Percentiles rank a stretch among this genome's conserved stretches.
These are phyloP conservation scores for Blastobasis lacticolella DNA, from an alignment of 2,888 invertebrate genomes.

Conservation along the genomic window DNA sequence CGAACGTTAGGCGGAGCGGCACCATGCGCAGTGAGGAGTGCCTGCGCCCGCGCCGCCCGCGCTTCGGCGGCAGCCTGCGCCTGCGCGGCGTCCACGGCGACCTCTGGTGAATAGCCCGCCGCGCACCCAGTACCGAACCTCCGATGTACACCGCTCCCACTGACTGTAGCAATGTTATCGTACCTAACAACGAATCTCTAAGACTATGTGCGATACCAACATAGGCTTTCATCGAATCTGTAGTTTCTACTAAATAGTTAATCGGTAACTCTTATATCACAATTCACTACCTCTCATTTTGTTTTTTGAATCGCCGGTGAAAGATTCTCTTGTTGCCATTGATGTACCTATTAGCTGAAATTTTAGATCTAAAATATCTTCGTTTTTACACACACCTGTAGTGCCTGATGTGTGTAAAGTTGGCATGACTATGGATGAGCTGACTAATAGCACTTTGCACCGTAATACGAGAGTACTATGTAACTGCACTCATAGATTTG, in stretches of 20 bases:
- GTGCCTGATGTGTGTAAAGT: constrained; percentile 56
- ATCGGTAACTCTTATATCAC: constrained; percentile 14
- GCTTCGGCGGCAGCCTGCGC: constrained; percentile 70
- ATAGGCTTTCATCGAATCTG: constrained; percentile 29
- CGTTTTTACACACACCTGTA: constrained; percentile 56
- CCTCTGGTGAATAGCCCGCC: constrained; percentile 53
- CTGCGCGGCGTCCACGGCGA: constrained; percentile 64
- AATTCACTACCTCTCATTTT: constrained; percentile 30
- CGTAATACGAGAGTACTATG: constrained; percentile 38
- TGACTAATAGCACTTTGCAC: constrained; percentile 72
- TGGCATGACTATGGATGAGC: constrained; percentile 56
- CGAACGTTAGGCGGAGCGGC: constrained; percentile 63
- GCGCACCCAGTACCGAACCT: constrained; percentile 23
- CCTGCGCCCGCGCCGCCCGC: constrained; percentile 48
- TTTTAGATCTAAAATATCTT: constrained; percentile 53
- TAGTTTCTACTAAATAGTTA: constrained; percentile 6
- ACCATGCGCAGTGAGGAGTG: constrained; percentile 57
- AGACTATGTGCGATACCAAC: constrained; percentile 56
- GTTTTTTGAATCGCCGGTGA: constrained; percentile 31
- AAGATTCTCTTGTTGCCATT: constrained; percentile 26
- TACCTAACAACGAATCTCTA: constrained; percentile 32
- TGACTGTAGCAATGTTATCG: constrained; percentile 28
- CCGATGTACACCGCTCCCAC: constrained; percentile 42
- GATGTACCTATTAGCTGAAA: not conserved
- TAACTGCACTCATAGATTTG: constrained; percentile 58